A percentile compares a stretch with the other conserved stretches of the same genome.
phyloP scores from a whole-genome alignment of 2,113 vertebrate species.

The Cavia aperea region DNA sequence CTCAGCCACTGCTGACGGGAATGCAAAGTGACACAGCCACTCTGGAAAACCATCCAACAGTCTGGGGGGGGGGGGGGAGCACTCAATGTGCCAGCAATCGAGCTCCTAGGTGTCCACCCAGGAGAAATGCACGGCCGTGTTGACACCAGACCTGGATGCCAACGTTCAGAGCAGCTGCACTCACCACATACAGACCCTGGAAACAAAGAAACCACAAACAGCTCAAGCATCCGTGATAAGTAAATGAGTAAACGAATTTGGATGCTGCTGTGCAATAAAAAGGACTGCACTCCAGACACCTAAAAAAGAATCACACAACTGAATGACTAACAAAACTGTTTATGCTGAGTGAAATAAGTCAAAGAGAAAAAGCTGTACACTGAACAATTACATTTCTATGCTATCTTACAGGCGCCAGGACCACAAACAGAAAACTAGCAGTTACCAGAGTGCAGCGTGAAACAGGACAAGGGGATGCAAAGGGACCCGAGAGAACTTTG shows the following conservation, averaged over 20 bases:
- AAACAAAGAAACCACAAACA: background rate
- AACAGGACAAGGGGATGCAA: background rate
- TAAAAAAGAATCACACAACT: background rate
- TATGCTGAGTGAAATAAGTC: background rate
- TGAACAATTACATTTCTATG: background rate
- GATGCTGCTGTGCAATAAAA: constrained; percentile 10
- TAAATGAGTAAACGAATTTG: background rate
- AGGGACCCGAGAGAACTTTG: background rate
- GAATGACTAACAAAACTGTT: constrained; percentile 7
- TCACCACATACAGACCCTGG: background rate
- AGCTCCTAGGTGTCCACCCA: background rate
- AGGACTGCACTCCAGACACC: background rate
- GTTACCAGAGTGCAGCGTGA: background rate
- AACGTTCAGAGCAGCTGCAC: background rate
- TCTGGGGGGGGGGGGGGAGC: background rate
- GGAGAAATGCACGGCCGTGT: background rate
- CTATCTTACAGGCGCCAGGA: background rate
- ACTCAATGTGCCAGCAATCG: background rate
- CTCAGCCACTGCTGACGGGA: background rate
- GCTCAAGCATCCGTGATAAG: background rate
- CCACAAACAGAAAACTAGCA: background rate
- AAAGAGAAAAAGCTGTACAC: background rate
- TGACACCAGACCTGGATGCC: background rate
- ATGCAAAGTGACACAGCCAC: background rate
- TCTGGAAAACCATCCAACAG: background rate